Percentiles rank a stretch among this genome's conserved stretches.
phyloP scores from a whole-genome alignment of 2,888 invertebrate genomes.

The Pristionchus entomophagus region DNA sequence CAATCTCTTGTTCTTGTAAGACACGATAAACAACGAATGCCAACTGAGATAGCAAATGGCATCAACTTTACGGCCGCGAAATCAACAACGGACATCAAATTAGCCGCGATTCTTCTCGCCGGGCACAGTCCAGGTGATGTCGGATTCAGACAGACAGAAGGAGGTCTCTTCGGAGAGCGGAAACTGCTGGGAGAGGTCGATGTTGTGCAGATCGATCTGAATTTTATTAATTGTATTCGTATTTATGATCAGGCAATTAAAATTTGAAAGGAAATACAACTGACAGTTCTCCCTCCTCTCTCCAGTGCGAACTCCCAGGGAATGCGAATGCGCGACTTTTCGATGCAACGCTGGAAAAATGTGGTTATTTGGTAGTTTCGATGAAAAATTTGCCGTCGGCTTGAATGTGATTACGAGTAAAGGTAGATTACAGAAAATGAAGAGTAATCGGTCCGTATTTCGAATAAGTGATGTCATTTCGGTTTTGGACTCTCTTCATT shows the following conservation, averaged over 20 bases:
- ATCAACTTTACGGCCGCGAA: background rate
- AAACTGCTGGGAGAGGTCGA: conserved; percentile 35
- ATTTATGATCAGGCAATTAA: background rate
- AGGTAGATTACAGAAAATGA: background rate
- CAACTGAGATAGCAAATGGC: background rate
- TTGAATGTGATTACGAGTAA: background rate
- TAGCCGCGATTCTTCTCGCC: background rate
- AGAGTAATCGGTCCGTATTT: too few relatives aligned
- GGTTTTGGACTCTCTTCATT: too few relatives aligned
- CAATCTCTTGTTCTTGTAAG: background rate
- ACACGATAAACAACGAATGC: background rate
- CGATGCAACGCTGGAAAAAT: conserved; percentile 44
- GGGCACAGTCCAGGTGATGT: conserved; percentile 23
- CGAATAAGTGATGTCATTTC: too few relatives aligned
- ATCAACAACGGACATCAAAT: background rate
- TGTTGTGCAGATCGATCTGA: background rate
- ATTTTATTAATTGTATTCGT: background rate
- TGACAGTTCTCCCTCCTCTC: conserved; percentile 14
- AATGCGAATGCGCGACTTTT: conserved; percentile 39
- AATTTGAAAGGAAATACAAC: too few relatives aligned
- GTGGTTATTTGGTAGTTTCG: background rate
- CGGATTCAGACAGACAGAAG: conserved; percentile 32
- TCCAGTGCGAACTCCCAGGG: conserved; percentile 34
- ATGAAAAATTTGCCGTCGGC: too few relatives aligned
- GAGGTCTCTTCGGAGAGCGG: conserved; percentile 36